Evolutionary conservation across 1,140 invertebrate species (phyloP), one percentile per base, ranked within the genome.

Genomic region (Drosophila pallidifrons): DNA sequence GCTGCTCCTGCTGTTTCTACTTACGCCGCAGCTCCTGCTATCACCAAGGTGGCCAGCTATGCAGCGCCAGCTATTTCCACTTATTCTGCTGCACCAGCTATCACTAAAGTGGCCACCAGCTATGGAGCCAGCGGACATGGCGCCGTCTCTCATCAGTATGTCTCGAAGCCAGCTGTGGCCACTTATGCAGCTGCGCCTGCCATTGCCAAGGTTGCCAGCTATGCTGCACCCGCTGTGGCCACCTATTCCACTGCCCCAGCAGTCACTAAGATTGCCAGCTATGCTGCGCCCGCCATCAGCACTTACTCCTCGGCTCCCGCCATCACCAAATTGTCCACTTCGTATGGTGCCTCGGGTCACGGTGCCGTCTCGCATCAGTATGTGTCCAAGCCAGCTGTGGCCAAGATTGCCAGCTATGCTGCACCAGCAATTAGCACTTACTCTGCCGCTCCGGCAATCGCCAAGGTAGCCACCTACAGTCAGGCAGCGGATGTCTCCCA

Each of bases 131-230:
- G 35, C 3, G 81, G 71, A 25, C 54, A 64, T 6, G 83, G 79
- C 1, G 83, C 82, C 0, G 61, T 91, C 2, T 91, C 90, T 2
- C 82, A 89, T 60, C 83, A 91, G 51, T 91, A 89, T 51, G 75
- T 91, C 4, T 89, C 88, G 1, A 86, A 89, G 46, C 88, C 88
- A 7, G 73, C 81, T 5, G 61, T 75, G 3, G 64, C 76, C 0
- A 69, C 58, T 5, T 72, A 77, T 45, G 45, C 51, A 13, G 41
- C 65, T 5, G 66, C 55, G 7, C 79, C 79, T 1, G 75, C 75
- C 0, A 32, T 83, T 1, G 20, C 79, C 1, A 75, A 77, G 32
- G 10, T 61, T 20, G 69, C 57, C 7, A 60, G 55, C 35, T 77
- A 76, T 51, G 74, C 28, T 30, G 25, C 67, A 10, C 49, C 59